Evolutionary conservation across 1,140 invertebrate species (phyloP).

Genomic region (Akabosia matsudoensis): DNA sequence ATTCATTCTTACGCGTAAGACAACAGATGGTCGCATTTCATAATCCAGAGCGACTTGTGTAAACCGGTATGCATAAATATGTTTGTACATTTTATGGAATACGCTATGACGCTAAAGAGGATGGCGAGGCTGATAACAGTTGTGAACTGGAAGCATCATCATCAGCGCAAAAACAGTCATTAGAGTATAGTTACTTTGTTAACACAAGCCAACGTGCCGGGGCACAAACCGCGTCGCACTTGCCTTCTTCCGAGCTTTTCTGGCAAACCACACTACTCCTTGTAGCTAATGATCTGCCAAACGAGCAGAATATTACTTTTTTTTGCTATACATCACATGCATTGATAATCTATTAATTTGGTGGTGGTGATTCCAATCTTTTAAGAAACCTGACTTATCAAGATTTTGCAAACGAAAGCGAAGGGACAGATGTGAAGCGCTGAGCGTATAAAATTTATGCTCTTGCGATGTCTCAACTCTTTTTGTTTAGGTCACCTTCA

Average conservation of each 20-base stretch:
- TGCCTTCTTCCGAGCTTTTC: background rate
- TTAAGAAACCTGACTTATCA: no score
- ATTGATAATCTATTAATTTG: no score
- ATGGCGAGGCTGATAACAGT: slow-evolving; percentile 1
- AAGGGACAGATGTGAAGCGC: background rate
- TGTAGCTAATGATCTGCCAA: background rate
- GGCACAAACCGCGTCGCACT: background rate
- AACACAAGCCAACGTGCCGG: slow-evolving; percentile 1
- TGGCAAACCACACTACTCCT: background rate
- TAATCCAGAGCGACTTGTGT: background rate
- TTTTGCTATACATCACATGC: no score
- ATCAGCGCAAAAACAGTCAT: background rate
- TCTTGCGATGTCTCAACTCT: background rate
- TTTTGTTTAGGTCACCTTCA: background rate
- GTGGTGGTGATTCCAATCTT: no score
- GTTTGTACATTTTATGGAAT: slow-evolving; percentile 4
- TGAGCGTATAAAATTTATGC: background rate
- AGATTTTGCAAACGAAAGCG: no score
- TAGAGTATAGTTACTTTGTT: background rate
- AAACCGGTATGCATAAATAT: no score
- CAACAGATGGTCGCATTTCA: slow-evolving; percentile 20
- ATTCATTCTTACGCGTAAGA: background rate
- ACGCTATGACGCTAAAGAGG: background rate
- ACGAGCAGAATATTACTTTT: background rate
- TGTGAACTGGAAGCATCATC: slow-evolving; percentile 2